phyloP scores from a whole-genome alignment of 2,113 vertebrate genomes.

The Furnarius figulus region DNA sequence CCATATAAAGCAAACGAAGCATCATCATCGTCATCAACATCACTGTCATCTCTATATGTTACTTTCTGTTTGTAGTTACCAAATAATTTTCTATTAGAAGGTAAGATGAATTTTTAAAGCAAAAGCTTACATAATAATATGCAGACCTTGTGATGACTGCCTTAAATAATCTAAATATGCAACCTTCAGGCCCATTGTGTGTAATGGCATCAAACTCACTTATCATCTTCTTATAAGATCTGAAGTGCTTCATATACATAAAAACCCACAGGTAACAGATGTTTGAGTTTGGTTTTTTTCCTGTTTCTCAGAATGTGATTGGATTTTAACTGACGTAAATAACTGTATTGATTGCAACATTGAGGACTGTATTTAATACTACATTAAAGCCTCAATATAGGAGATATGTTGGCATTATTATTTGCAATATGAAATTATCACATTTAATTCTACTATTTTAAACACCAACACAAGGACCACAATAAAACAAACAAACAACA shows the following conservation, averaged over 20 bases:
- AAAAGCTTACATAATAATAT: not conserved
- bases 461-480: not conserved
- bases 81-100: not conserved
- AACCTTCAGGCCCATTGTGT: not conserved
- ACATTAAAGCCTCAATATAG: not conserved
- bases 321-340: not conserved
- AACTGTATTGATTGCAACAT: not conserved
- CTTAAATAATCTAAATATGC: not conserved
- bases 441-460: not conserved
- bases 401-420: not conserved
- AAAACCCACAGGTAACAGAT: accelerated
- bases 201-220: not conserved
- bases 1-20: not conserved
- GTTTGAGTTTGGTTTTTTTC: not conserved
- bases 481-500: not conserved
- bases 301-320: not conserved
- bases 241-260: not conserved
- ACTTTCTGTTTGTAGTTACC: not conserved
- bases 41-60: not conserved
- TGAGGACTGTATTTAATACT: not conserved
- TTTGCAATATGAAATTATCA: not conserved
- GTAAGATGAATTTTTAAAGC: not conserved
- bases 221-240: not conserved
- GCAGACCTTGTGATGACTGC: not conserved
- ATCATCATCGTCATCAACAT: not conserved